Evolutionary conservation across 30 jellyfish, hydroid and myxozoan genomes (phyloP), one percentile per base, ranked within the genome.

Genomic region (Aurelia sp.): DNA sequence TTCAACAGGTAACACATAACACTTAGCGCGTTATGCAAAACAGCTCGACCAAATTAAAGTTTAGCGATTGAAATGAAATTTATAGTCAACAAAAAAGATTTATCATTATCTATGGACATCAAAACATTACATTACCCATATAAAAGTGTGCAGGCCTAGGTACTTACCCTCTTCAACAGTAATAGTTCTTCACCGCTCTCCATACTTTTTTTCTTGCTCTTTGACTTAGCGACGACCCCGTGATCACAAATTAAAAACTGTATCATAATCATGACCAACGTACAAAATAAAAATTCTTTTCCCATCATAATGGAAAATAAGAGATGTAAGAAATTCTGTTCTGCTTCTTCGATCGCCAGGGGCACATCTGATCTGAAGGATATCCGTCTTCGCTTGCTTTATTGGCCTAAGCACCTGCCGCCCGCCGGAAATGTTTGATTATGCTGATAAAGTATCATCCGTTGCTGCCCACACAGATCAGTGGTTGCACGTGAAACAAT

Each of bases 151-250:
- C 33, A 27, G n/a, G n/a, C n/a, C n/a, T 27, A 27, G 11, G 3
- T 21, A 64, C 74, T 21, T 3, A 64, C 74, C n/a, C 74, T 64
- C 16, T 64, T 64, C 41, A 64, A 64, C 21, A 64, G 74, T 64
- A 64, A 64, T 6, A 21, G 52, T 64, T 44, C 74, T 21, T 64
- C 41, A 0, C 41, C 74, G 52, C 52, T 21, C 44, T 64, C 74
- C 11, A 17, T 17, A 21, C 41, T 18, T 13, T 44, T 64, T 6
- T 64, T 64, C 74, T 64, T 64, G 74, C 10, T 4, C 74, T 64
- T 64, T 17, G 52, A 0, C 50, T 37, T 37, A 0, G 52, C 16
- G 19, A 55, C 35, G 16, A 17, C 12, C n/a, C 41, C 74, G 44
- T 3, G 44, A 11, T 64, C 74, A 13, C 3, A 21, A 44, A 44